A percentile compares a stretch with the other conserved stretches of the same genome.
Evolutionary conservation across 2,888 invertebrate genomes (phyloP).

Genomic region (Seira ritae): DNA sequence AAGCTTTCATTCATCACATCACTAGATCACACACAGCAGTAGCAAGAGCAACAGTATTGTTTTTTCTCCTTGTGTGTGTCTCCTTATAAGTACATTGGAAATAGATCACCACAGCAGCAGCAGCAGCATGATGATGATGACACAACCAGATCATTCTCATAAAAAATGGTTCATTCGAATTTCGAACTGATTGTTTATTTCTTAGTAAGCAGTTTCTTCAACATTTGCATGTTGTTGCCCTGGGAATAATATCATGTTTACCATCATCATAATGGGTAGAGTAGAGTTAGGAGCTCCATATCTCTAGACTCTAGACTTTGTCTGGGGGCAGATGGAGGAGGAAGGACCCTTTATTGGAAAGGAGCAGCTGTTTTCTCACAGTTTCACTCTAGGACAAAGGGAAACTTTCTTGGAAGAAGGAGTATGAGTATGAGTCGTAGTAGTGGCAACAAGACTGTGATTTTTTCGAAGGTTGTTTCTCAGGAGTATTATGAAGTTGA

Average conservation of each 20-base stretch:
- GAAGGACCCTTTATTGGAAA: background rate
- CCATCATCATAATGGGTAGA: background rate
- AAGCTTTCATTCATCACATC: background rate
- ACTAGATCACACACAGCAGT: too few species aligned
- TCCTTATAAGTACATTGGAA: slow-evolving; percentile 22
- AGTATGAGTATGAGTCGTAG: too few species aligned
- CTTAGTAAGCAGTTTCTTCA: background rate
- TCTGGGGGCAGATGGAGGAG: background rate
- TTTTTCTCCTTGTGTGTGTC: too few species aligned
- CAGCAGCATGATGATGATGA: slow-evolving; percentile 9
- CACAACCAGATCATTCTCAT: background rate
- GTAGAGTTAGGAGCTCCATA: background rate
- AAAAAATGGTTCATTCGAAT: background rate
- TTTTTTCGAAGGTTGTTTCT: slow-evolving; percentile 38
- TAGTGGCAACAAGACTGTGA: too few species aligned
- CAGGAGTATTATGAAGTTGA: slow-evolving; percentile 59
- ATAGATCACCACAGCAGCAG: slow-evolving; percentile 54
- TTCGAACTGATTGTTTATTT: too few species aligned
- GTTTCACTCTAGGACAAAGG: slow-evolving; percentile 21
- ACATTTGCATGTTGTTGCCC: background rate
- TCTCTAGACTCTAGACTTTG: background rate
- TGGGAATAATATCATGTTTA: background rate
- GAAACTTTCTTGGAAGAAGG: slow-evolving; percentile 55
- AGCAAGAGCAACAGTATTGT: too few species aligned
- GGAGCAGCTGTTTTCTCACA: slow-evolving; percentile 64